Evolutionary conservation across 2,888 invertebrate genomes (phyloP).

Genomic region (Ctena decussata): DNA sequence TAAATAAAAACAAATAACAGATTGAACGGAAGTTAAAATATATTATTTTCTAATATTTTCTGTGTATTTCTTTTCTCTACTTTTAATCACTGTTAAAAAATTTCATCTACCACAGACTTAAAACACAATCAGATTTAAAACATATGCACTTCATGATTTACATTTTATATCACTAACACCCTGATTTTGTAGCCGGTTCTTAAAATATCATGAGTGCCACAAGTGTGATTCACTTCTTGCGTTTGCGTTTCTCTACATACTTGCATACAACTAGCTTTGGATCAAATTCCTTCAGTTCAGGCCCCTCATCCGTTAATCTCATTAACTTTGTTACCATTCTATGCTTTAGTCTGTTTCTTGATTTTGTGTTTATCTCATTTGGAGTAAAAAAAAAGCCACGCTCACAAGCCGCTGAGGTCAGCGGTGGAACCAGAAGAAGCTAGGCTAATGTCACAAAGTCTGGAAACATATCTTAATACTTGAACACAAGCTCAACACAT

Average conservation of each 20-base stretch:
- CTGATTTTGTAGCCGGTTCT: no score
- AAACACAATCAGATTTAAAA: no score
- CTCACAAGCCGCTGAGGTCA: slow-evolving; percentile 24
- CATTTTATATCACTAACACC: no score
- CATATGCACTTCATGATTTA: no score
- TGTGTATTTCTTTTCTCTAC: no score
- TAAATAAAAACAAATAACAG: no score
- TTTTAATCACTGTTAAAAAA: no score
- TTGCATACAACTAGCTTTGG: not conserved
- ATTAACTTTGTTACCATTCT: slow-evolving; percentile 14
- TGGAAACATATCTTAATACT: not conserved
- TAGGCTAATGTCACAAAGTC: not conserved
- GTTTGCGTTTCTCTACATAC: not conserved
- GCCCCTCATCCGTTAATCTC: slow-evolving; percentile 13
- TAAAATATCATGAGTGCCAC: no score
- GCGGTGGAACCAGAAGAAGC: not conserved
- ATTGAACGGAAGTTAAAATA: no score
- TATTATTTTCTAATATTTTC: no score
- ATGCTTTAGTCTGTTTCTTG: not conserved
- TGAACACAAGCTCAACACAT: not conserved
- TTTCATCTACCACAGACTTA: no score
- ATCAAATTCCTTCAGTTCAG: not conserved
- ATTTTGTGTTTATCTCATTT: slow-evolving; percentile 16
- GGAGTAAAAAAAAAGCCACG: not conserved
- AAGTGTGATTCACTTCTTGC: slow-evolving; percentile 13